A percentile compares a stretch with the other conserved stretches of the same genome.
Conservation (phyloP, 2,888 invertebrate species). For the Napeogenes inachia region DNA sequence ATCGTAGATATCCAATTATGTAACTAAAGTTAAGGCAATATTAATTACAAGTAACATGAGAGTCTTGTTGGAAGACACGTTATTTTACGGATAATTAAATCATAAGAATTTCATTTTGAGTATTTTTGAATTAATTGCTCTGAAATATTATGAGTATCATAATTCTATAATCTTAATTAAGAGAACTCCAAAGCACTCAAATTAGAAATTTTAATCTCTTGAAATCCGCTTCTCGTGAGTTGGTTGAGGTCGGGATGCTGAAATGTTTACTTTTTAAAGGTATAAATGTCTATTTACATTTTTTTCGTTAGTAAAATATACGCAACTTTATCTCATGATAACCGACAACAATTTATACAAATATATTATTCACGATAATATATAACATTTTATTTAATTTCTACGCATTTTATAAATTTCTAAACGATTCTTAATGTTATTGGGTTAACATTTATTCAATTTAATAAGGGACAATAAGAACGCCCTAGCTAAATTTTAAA, state of each 20-base stretch:
- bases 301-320: constrained; percentile 8
- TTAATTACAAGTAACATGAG: constrained; percentile 38
- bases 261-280: constrained; percentile 41
- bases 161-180: constrained; percentile 75
- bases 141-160: constrained; percentile 72
- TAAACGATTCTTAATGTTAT: too few species aligned
- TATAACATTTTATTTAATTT: not conserved
- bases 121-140: constrained; percentile 71
- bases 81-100: constrained; percentile 57
- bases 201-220: constrained; percentile 69
- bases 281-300: constrained; percentile 27
- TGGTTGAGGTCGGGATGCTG: constrained; percentile 46
- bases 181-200: constrained; percentile 64
- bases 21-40: constrained; percentile 22
- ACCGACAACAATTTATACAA: not conserved
- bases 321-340: not conserved
- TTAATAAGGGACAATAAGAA: not conserved
- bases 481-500: constrained; percentile 30
- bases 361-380: not conserved
- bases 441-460: too few species aligned
- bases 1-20: not conserved
- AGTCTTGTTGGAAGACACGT: constrained; percentile 41
- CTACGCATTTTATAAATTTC: too few species aligned
- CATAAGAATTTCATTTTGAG: constrained; percentile 49
- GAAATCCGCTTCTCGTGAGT: constrained; percentile 49